phyloP scores from a whole-genome alignment of 2,113 vertebrate genomes.

The Aleadryas rufinucha region DNA sequence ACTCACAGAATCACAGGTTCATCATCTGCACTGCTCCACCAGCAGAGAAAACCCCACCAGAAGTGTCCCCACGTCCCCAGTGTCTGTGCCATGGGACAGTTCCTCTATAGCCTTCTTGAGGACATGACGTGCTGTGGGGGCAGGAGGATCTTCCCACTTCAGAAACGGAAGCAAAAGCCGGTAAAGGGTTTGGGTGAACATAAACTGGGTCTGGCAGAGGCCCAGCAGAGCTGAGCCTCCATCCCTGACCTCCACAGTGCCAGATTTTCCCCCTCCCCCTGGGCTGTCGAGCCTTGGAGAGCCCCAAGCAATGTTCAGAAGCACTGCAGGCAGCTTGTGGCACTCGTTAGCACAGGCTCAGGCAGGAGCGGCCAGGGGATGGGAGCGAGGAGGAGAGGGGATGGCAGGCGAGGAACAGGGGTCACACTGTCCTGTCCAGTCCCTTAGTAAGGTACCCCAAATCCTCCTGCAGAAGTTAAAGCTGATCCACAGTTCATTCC shows the following conservation, averaged over 20 bases:
- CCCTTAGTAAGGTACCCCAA: accelerated
- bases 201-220: not conserved
- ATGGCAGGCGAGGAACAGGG: not conserved
- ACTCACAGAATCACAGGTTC: not conserved
- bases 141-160: not conserved
- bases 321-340: not conserved
- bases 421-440: not conserved
- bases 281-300: accelerated
- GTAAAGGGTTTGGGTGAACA: not conserved
- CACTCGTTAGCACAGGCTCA: accelerated
- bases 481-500: accelerated
- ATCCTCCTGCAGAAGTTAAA: not conserved
- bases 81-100: not conserved
- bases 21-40: not conserved
- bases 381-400: not conserved
- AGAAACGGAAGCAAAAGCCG: not conserved
- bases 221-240: not conserved
- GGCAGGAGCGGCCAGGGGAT: not conserved
- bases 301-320: not conserved
- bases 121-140: not conserved
- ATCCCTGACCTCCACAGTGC: accelerated
- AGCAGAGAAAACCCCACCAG: not conserved
- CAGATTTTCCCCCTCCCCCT: accelerated
- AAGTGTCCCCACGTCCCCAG: not conserved
- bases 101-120: not conserved